phyloP scores from a whole-genome alignment of 2,797 vertebrate species.

The Aphelocoma californica region DNA sequence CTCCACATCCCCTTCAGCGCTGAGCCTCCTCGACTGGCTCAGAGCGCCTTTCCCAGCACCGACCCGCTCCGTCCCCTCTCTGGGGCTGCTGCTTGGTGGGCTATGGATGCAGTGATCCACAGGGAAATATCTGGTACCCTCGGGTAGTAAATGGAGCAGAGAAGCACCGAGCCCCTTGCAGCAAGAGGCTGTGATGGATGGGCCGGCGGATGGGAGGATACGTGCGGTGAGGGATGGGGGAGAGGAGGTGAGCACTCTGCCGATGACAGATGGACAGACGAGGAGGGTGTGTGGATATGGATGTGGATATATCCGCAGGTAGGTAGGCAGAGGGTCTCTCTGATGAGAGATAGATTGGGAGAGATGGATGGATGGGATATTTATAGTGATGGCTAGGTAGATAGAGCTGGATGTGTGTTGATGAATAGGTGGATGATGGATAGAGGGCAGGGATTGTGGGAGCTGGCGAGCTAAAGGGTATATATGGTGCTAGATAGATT shows the following conservation, averaged over 20 bases:
- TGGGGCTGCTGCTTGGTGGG: fast-evolving
- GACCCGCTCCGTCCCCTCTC: fast-evolving
- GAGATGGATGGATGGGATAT: slow-evolving; percentile 68
- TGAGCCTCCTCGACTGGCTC: fast-evolving
- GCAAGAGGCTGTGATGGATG: not conserved
- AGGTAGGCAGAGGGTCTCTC: slow-evolving; percentile 25
- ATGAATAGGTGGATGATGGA: slow-evolving; percentile 69
- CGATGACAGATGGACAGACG: slow-evolving; percentile 11
- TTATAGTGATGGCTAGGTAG: slow-evolving; percentile 65
- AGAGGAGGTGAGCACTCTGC: not conserved
- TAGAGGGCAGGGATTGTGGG: slow-evolving; percentile 57
- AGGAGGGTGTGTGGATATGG: not conserved
- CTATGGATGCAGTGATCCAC: not conserved
- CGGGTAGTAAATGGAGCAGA: not conserved
- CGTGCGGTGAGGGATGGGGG: not conserved
- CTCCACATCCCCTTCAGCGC: fast-evolving
- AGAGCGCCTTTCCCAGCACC: not conserved
- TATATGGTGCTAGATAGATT: slow-evolving; percentile 50
- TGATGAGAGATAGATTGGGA: slow-evolving; percentile 46
- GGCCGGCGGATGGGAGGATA: not conserved
- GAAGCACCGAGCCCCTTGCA: not conserved
- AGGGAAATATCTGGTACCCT: not conserved
- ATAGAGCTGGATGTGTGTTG: slow-evolving; percentile 58
- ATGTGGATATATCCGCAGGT: not conserved
- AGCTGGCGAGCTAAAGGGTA: slow-evolving; percentile 52